Evolutionary conservation across 2,113 vertebrate genomes (phyloP), one percentile per base, ranked within the genome.

Genomic region (Platycercus adscitus): DNA sequence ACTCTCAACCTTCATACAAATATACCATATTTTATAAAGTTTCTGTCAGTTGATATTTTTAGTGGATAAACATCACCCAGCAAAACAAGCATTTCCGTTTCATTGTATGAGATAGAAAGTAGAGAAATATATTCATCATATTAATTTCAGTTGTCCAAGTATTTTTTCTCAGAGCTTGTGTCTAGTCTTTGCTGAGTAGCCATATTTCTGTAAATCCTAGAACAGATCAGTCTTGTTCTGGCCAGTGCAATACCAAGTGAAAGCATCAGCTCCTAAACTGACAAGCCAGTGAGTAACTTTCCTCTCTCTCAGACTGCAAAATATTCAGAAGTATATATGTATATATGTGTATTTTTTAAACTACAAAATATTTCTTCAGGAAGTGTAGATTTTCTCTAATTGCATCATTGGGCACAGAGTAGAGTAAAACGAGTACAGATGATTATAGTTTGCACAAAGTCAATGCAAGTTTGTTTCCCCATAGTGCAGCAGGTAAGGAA

Each of bases 401-500:
- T 7, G 3, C 58, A 76, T 63, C 43, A 64, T 53, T 81, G 70
- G 47, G 50, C 77, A 71, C 44, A 53, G 26, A 29, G 28, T 35
- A 39, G 12, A 43, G 41, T 83, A 81, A 79, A 89, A 56, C 39
- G 65, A 35, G 19, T 68, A 87, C 31, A 82, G 50, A 84, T 55
- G 2, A 89, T 61, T 89, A 65, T 64, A 60, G 15, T 91, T 92
- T 88, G 50, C 84, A 73, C 47, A 49, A 49, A 71, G 70, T 88
- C 28, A 86, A 89, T 90, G 35, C 39, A 78, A 88, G 61, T 86
- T 95, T 93, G n/a, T 85, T 95, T 92, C 41, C 44, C 56, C 52
- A 6, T 44, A 50, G 53, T n/a, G 16, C n/a, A 63, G 66, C 71
- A 84, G 69, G 78, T 86, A 91, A 85, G 52, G 50, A 85, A 90